Conservation (phyloP, 2,888 invertebrate genomes). For the Subacronicta megacephala region DNA sequence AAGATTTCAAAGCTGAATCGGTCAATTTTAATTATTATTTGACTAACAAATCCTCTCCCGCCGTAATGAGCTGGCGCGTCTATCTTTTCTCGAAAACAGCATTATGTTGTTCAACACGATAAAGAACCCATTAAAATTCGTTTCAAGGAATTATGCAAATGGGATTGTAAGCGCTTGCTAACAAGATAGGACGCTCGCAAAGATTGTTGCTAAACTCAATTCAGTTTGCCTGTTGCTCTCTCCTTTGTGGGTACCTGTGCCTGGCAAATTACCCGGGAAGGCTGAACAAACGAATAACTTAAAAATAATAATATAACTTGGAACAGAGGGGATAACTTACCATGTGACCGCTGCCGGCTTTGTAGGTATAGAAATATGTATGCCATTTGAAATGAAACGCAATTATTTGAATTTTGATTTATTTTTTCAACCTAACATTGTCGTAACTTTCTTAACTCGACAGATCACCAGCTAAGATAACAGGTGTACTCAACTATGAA, state of each 20-base stretch:
- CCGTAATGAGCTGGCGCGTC: constrained; percentile 39
- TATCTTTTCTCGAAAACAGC: constrained; percentile 66
- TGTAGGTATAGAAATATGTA: too few relatives aligned
- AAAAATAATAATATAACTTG: constrained; percentile 50
- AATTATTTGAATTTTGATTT: constrained; percentile 79
- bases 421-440: constrained; percentile 89
- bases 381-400: constrained; percentile 69
- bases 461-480: constrained; percentile 87
- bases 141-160: constrained; percentile 85
- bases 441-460: constrained; percentile 86
- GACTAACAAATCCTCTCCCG: constrained; percentile 65
- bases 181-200: constrained; percentile 77
- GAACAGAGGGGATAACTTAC: constrained; percentile 6
- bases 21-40: constrained; percentile 64
- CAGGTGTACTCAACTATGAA: constrained; percentile 87
- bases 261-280: constrained; percentile 47
- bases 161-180: constrained; percentile 79
- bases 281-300: constrained; percentile 47
- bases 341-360: constrained; percentile 8
- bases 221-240: constrained; percentile 73
- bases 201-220: constrained; percentile 83
- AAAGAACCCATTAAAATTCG: constrained; percentile 82
- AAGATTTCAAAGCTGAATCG: constrained; percentile 32
- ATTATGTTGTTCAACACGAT: constrained; percentile 80
- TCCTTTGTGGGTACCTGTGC: constrained; percentile 60